Percentiles rank a stretch among this genome's conserved stretches.
phyloP scores from a whole-genome alignment of 2,888 invertebrate species.

The Matsumyia berberina region DNA sequence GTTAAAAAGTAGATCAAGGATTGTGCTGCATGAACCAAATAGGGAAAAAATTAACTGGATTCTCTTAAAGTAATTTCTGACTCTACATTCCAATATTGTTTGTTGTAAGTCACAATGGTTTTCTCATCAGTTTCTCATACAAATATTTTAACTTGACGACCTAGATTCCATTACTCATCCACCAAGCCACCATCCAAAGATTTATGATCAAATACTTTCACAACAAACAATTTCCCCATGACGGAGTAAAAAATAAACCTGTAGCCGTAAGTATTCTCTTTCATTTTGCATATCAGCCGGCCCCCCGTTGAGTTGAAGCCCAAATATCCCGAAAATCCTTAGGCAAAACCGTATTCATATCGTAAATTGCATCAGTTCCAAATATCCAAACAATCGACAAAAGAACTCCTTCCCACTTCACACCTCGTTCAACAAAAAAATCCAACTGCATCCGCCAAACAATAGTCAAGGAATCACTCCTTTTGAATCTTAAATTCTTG shows the following conservation, averaged over 20 bases:
- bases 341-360: conserved; percentile 7
- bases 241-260: background rate
- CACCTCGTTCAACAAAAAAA: conserved; percentile 30
- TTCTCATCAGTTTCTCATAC: too few relatives aligned
- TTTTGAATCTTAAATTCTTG: conserved; percentile 32
- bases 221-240: background rate
- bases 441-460: conserved; percentile 3
- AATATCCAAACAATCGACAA: background rate
- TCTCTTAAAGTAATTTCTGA: too few relatives aligned
- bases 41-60: too few relatives aligned
- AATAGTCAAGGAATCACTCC: conserved; percentile 37
- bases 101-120: too few relatives aligned
- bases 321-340: conserved; percentile 1
- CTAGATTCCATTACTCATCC: too few relatives aligned
- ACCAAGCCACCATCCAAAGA: background rate
- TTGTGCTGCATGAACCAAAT: too few relatives aligned
- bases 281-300: conserved; percentile 46
- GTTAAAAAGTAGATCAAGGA: too few relatives aligned
- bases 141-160: too few relatives aligned
- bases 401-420: conserved; percentile 38
- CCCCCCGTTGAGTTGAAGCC: conserved; percentile 37
- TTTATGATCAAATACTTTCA: conserved; percentile 4
- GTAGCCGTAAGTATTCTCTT: background rate
- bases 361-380: conserved; percentile 43
- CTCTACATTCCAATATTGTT: too few relatives aligned